Evolutionary conservation across 2,888 invertebrate genomes (phyloP).

Genomic region (Ashinkailepas kermadecensis): DNA sequence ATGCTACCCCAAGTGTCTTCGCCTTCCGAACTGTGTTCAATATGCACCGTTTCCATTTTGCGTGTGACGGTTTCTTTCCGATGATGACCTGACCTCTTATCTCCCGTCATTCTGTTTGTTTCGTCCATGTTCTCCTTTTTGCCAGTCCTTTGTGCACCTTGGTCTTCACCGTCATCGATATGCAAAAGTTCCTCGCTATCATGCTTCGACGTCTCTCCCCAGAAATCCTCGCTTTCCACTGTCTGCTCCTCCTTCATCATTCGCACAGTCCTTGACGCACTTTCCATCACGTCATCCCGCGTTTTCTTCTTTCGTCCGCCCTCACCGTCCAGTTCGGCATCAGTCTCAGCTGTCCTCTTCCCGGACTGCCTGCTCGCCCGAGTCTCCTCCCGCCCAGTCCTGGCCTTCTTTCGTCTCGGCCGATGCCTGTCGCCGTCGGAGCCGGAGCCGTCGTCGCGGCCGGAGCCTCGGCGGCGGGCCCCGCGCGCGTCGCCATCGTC

Average conservation of each 20-base stretch:
- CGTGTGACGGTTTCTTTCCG: not conserved
- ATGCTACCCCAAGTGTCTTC: not conserved
- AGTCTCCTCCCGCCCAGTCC: not conserved
- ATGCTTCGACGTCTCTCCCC: not conserved
- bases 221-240: slow-evolving; percentile 17
- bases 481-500: not conserved
- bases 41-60: not conserved
- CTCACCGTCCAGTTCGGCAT: not conserved
- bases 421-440: not conserved
- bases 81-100: too few relatives aligned
- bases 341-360: not conserved
- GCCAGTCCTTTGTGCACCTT: slow-evolving; percentile 31
- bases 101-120: too few relatives aligned
- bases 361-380: too few relatives aligned
- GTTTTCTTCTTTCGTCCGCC: not conserved
- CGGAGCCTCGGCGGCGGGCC: not conserved
- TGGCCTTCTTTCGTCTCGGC: slow-evolving; percentile 2
- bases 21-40: not conserved
- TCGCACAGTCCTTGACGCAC: not conserved
- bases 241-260: not conserved
- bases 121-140: too few relatives aligned
- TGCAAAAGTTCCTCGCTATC: slow-evolving; percentile 21
- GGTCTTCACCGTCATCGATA: slow-evolving; percentile 2
- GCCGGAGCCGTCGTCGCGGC: not conserved
- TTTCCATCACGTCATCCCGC: not conserved